A percentile compares a stretch with the other conserved stretches of the same genome.
Conservation (phyloP, 2,113 vertebrate genomes). For the Chlorodrepanis virens region DNA sequence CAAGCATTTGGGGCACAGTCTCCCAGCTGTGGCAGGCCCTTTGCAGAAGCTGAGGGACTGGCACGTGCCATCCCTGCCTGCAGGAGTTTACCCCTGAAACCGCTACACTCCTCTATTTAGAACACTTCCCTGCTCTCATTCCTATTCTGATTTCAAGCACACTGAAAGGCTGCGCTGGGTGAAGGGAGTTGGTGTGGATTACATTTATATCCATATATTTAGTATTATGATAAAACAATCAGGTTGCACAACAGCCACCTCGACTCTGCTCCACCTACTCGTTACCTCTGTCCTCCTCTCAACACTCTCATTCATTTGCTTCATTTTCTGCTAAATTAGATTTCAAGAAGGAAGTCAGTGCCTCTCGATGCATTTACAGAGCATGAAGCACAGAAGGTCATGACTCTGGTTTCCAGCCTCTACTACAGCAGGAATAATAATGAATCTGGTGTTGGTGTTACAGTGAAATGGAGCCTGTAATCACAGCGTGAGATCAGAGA, state of each 20-base stretch:
- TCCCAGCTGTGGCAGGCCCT: not conserved
- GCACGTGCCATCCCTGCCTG: not conserved
- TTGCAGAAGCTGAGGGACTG: not conserved
- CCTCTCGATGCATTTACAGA: not conserved
- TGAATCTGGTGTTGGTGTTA: not conserved
- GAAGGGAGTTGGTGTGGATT: not conserved
- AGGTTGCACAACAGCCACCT: not conserved
- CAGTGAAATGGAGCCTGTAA: not conserved
- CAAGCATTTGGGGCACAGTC: not conserved
- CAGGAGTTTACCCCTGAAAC: not conserved
- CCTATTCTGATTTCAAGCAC: not conserved
- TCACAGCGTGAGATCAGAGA: not conserved
- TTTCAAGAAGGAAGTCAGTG: slow-evolving; percentile 1
- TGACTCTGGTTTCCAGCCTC: not conserved
- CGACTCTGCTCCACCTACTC: not conserved
- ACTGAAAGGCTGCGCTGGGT: not conserved
- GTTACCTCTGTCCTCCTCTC: not conserved
- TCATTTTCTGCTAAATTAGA: slow-evolving; percentile 29
- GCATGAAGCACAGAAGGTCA: not conserved
- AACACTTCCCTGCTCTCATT: not conserved
- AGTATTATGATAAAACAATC: not conserved
- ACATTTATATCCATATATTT: not conserved
- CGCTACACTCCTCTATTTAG: not conserved
- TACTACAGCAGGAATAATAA: not conserved
- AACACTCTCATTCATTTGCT: slow-evolving; percentile 4